Evolutionary conservation across 2,113 vertebrate species (phyloP).

Genomic region (Atlantisia rogersi): DNA sequence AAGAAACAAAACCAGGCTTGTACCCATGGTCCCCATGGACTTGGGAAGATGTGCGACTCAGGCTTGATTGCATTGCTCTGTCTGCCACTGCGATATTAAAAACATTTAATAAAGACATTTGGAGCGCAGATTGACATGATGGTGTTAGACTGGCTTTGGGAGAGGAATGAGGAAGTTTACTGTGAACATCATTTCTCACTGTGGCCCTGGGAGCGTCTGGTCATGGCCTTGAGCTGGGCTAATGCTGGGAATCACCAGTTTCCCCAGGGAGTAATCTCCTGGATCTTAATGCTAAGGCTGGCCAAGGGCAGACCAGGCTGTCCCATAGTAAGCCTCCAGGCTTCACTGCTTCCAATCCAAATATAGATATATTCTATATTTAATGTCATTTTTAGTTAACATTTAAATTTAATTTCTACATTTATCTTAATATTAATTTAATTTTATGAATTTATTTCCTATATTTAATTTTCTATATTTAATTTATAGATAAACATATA

Average conservation of each 20-base stretch:
- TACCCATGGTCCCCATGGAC: neutral
- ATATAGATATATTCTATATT: no score
- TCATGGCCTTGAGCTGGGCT: neutral
- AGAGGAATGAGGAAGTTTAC: neutral
- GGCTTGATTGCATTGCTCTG: neutral
- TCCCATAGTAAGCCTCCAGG: neutral
- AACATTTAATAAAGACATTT: neutral
- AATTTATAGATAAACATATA: no score
- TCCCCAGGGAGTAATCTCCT: neutral
- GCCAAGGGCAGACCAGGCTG: neutral
- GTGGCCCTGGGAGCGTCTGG: fast-evolving
- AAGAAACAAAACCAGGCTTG: conserved; percentile 51
- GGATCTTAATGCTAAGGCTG: neutral
- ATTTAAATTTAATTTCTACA: no score
- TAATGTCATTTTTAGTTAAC: no score
- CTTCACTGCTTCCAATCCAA: neutral
- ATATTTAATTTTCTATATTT: no score
- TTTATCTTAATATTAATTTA: no score
- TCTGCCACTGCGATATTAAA: neutral
- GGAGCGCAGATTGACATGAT: fast-evolving
- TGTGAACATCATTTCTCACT: fast-evolving
- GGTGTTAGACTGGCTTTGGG: fast-evolving
- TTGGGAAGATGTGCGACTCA: neutral
- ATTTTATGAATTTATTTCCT: no score
- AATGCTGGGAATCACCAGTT: neutral